Base-by-base conservation (phyloP, 2,888 invertebrate species). In the Eilema griseolum region DNA sequence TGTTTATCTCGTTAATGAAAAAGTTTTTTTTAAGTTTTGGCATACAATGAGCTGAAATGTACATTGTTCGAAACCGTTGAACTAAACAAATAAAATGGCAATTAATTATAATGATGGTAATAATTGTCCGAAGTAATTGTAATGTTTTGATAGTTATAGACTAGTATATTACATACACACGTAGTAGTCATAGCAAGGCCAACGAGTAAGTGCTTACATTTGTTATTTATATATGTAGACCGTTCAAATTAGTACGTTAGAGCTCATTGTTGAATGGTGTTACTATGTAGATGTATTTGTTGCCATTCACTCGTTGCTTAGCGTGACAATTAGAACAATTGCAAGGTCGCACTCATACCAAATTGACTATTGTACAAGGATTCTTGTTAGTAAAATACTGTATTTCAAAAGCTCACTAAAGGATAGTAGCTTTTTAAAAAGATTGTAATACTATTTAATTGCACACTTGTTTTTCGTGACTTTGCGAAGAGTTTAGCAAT, bases 281-380 rank as follows among this genome's bases (percentile, higher is more conserved):
- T 89, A 86, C 85, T 85, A 89, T 86, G 89, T 84, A 85, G 84
- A 88, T 89, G 57, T 78, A 84, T 87, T 86, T 85, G 81, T 82
- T 85, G 82, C 88, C 89, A 80, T 89, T 92, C 89, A 88, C 89
- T 33, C 85, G 84, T 81, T 85, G 83, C 82, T 83, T 86, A 80
- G 76, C 84, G 80, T 84, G 85, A 88, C 87, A 87, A 87, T 86
- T 86, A 86, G 84, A 86, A 85, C 80, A 82, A 78, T 79, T 70
- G 67, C 90, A 91, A 92, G 92, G 92, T 85, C 88, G 79, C 70
- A 72, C 77, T 83, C 82, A 74, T 77, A 77, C 72, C 73, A 78
- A 81, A 80, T 85, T 77, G 80, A 68, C 70, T 59, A 78, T 80
- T 77, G 73, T 75, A 68, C 62, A 12, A 26, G 67, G 52, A 26